phyloP scores from a whole-genome alignment of 1,140 invertebrate genomes.

The Diploscapter pachys region DNA sequence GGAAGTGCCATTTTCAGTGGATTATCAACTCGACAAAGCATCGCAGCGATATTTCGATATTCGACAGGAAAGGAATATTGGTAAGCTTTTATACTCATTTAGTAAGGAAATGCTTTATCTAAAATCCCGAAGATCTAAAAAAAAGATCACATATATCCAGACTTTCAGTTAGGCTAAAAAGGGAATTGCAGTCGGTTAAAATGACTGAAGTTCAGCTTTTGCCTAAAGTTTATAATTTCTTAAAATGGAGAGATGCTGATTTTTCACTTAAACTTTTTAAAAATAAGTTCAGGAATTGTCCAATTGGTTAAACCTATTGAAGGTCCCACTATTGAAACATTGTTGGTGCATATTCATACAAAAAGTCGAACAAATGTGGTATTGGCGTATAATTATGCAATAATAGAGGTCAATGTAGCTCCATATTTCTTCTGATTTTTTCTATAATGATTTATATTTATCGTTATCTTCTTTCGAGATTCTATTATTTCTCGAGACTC shows the following conservation, averaged over 20 bases:
- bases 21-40: slow-evolving; percentile 29
- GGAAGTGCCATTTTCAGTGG: slow-evolving; percentile 41
- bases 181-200: neutral
- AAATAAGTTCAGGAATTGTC: slow-evolving; percentile 34
- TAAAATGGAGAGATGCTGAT: neutral
- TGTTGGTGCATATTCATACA: slow-evolving; percentile 36
- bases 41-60: slow-evolving; percentile 25
- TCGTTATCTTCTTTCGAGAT: neutral
- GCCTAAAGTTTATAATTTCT: neutral
- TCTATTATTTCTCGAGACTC: neutral
- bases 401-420: slow-evolving; percentile 36
- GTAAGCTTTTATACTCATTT: neutral
- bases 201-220: neutral
- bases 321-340: slow-evolving; percentile 30
- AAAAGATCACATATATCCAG: neutral
- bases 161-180: neutral
- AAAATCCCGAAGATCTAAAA: neutral
- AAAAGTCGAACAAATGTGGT: slow-evolving; percentile 35
- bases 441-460: neutral
- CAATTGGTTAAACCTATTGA: slow-evolving; percentile 34
- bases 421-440: slow-evolving; percentile 28
- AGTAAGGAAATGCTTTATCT: neutral
- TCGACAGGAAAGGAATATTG: slow-evolving; percentile 36
- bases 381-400: slow-evolving; percentile 38
- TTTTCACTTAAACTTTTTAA: slow-evolving; percentile 1